A percentile compares a stretch with the other conserved stretches of the same genome.
These are phyloP conservation scores for Oreochromis niloticus DNA, from an alignment of 2,113 vertebrate species.

Conservation along the genomic window DNA sequence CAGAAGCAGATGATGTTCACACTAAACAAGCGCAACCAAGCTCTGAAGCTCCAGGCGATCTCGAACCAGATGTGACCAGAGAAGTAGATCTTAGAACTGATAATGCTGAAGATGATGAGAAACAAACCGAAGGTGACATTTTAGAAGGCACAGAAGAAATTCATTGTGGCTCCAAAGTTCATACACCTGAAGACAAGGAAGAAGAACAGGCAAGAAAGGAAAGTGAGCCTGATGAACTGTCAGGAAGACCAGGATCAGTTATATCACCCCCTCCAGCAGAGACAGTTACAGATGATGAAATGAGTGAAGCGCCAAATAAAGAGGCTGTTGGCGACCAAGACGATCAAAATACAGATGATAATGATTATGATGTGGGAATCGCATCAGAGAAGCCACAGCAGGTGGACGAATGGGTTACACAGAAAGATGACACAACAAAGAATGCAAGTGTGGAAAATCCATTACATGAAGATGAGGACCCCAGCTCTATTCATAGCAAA, in stretches of 20 bases:
- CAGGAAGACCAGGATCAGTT: background rate
- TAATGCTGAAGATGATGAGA: background rate
- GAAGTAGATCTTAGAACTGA: background rate
- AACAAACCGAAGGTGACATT: background rate
- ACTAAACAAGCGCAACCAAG: background rate
- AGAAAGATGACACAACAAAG: background rate
- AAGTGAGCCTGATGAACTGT: background rate
- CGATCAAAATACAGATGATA: background rate
- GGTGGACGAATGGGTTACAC: background rate
- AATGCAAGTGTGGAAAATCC: background rate
- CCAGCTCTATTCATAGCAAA: background rate
- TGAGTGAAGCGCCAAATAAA: background rate
- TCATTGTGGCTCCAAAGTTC: background rate
- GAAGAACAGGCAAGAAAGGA: background rate
- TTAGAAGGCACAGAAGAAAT: background rate
- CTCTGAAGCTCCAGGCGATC: background rate
- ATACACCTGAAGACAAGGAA: background rate
- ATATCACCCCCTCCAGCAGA: background rate
- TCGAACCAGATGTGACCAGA: background rate
- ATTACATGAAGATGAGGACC: conserved; percentile 1
- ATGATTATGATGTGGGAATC: background rate
- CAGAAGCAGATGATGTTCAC: background rate
- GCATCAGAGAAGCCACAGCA: background rate
- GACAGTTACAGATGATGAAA: background rate
- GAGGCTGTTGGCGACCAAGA: background rate